Evolutionary conservation across 2,797 vertebrate species (phyloP), one percentile per base, ranked within the genome.

Genomic region (Gephyroberyx darwinii): DNA sequence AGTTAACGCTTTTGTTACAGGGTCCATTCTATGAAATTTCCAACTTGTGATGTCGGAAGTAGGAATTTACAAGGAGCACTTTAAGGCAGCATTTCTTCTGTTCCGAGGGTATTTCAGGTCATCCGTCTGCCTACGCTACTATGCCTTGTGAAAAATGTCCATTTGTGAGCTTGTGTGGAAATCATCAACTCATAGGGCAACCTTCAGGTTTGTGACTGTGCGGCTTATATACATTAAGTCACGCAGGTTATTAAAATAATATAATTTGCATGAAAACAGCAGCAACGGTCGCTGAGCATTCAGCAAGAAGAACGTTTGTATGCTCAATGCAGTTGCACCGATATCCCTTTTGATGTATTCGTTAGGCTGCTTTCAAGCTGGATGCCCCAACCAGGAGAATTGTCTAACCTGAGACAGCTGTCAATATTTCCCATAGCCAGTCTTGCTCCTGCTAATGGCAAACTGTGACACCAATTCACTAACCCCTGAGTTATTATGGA

Each of bases 21-120:
- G 7, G 5, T 30, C 16, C n/a, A 2, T 53, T n/a, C 66, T 13
- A 8, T 30, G 4, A 35, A 39, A 26, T 71, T 70, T 60, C n/a
- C 70, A 26, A 54, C 8, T 33, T 58, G 22, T 2, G 50, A 41
- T 13, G 10, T 41, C 39, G 39, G 39, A 63, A 54, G 4, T 3
- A 14, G 45, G 48, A 59, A 54, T 79, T 81, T 84, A 53, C 65
- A 30, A 71, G 75, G 43, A 65, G 61, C 31, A 43, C 41, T 0
- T 78, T 78, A 88, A 84, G 61, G 77, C 84, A 81, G 79, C 62
- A 72, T 67, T 39, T 45, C 41, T 52, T 62, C 55, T 60, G 52
- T 65, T 74, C 58, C 74, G 75, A 76, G 89, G 80, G 65, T 77
- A 75, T 90, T 75, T 87, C 70, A 87, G 83, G 87, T 89, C 79